phyloP scores from a whole-genome alignment of 53 echinoderm and acorn worm species.

The Henricia sp. region DNA sequence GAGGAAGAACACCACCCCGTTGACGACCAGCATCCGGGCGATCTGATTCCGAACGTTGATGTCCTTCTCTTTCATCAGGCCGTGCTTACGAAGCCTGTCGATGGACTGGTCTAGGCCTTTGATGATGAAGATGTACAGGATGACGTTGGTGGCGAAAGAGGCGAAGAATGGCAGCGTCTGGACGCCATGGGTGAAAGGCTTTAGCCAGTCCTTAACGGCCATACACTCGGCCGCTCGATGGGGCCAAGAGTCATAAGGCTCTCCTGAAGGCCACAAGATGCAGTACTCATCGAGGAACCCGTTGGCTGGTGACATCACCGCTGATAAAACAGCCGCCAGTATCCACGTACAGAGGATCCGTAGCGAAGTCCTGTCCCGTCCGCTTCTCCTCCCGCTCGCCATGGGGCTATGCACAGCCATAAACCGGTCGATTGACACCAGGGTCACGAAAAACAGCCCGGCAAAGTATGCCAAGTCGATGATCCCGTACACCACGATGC shows the following conservation, averaged over 20 bases:
- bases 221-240: conserved; percentile 53
- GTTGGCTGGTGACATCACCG: conserved; percentile 62
- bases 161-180: conserved; percentile 75
- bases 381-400: conserved; percentile 41
- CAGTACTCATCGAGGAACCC: conserved; percentile 51
- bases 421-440: conserved; percentile 75
- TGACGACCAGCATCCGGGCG: conserved; percentile 81
- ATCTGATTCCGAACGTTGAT: conserved; percentile 79
- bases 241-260: conserved; percentile 49
- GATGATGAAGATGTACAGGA: conserved; percentile 72
- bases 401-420: conserved; percentile 74
- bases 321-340: conserved; percentile 53
- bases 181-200: conserved; percentile 56
- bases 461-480: conserved; percentile 76
- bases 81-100: conserved; percentile 62
- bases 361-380: conserved; percentile 26
- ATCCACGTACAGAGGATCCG: conserved; percentile 63
- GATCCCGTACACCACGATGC: conserved; percentile 56
- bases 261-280: conserved; percentile 60
- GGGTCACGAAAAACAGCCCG: conserved; percentile 70
- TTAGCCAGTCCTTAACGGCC: conserved; percentile 22
- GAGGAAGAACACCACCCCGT: conserved; percentile 74
- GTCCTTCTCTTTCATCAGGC: conserved; percentile 71
- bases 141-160: conserved; percentile 66
- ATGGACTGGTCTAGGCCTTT: conserved; percentile 71